Base-by-base conservation (phyloP, 1,140 invertebrate species). In the Pseudomyrmex cubaensis region DNA sequence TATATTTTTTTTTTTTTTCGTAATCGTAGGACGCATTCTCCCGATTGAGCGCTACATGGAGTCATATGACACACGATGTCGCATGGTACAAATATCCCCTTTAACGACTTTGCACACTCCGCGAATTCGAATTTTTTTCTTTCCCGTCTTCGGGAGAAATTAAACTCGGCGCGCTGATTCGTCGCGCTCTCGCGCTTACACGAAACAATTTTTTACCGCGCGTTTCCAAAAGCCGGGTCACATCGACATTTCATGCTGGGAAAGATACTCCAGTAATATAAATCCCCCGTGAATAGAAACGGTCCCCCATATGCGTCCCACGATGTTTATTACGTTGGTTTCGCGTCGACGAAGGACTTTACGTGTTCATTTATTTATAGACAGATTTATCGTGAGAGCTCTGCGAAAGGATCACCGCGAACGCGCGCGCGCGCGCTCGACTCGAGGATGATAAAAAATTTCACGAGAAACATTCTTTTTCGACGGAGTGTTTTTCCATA, bases 1-100 rank as follows among this genome's bases (percentile, higher is more conserved):
- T 85, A 83, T 83, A 72, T 57, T 61, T 57, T 66, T 59, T 35
- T 35, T 35, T 35, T 35, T 35, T 35, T 35, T 35, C 48, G 57
- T 70, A 57, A 69, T 76, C 48, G 66, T 73, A 82, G 78, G 59
- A 82, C 70, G 70, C 78, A 75, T 82, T 75, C 72, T 82, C 35
- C 35, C 70, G 61, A 75, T 64, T 66, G 78, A 73, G 78, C 78
- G 78, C 78, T 57, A 82, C 54, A 20, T 59, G 76, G 76, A 69
- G 64, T 59, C 76, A 66, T 48, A 56, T n/a, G n/a, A 46, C 72
- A 22, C 59, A 46, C 15, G 22, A 48, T 59, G 25, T 61, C 50
- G 17, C 7, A 13, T 74, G n/a, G 10, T 76, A 73, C 64, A 63
- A 75, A 52, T 62, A 17, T 20, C 48, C 35, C 4, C 5, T 35